Percentiles rank a stretch among this genome's conserved stretches.
phyloP scores from a whole-genome alignment of 1,140 invertebrate genomes.

The Diorhabda carinulata region DNA sequence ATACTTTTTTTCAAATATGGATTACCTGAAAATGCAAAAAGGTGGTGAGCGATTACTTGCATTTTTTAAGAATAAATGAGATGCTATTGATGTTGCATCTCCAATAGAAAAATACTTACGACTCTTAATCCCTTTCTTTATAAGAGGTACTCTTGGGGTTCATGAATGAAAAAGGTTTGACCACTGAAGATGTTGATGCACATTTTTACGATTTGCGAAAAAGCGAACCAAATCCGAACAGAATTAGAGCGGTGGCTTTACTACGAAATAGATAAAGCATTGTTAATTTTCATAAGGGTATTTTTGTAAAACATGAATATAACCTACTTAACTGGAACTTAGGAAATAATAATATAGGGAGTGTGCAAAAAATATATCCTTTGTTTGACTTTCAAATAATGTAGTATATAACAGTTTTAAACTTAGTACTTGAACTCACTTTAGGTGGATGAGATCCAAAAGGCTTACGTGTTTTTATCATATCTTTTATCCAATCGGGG shows the following conservation, averaged over 20 bases:
- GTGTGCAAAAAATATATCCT: too few species aligned
- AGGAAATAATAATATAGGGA: too few species aligned
- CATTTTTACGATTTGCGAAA: conserved; percentile 36
- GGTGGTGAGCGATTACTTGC: conserved; percentile 16
- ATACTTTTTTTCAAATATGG: not conserved
- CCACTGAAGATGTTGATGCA: conserved; percentile 42
- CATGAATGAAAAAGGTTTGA: conserved; percentile 36
- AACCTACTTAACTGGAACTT: too few species aligned
- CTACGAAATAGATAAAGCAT: not conserved
- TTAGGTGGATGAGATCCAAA: too few species aligned
- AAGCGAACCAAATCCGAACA: conserved; percentile 12
- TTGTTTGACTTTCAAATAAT: too few species aligned
- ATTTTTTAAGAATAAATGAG: conserved; percentile 17
- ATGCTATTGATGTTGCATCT: conserved; percentile 2
- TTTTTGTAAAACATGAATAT: not conserved
- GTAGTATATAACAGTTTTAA: too few species aligned
- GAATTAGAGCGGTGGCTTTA: conserved; percentile 1
- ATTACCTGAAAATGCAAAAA: not conserved
- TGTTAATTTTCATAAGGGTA: not conserved
- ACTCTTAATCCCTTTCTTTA: conserved; percentile 30
- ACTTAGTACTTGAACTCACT: too few species aligned
- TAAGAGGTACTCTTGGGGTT: conserved; percentile 25
- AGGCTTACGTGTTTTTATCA: too few species aligned
- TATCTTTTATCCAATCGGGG: too few species aligned
- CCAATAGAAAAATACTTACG: conserved; percentile 19